Percentiles rank a stretch among this genome's conserved stretches.
Conservation (phyloP, 2,797 vertebrate species). For the Eospalax fontanierii region DNA sequence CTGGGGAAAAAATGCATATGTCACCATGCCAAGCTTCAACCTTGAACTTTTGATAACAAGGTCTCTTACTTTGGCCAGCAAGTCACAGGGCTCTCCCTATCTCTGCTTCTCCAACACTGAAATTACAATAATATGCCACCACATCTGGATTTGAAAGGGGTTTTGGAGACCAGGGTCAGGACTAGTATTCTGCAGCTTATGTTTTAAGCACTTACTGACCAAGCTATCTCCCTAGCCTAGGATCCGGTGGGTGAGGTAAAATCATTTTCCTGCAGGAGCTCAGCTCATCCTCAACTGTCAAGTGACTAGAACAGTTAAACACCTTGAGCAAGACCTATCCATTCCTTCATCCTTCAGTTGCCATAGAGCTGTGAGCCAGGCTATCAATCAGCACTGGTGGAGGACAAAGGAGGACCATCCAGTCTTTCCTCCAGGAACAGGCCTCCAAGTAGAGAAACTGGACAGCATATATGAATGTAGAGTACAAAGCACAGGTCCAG, state of each 20-base stretch:
- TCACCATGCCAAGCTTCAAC: too few species aligned
- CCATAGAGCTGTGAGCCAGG: background rate
- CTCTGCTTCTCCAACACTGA: too few species aligned
- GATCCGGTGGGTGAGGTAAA: background rate
- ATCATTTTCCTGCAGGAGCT: background rate
- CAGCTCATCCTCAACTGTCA: background rate
- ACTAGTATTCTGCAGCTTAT: too few species aligned
- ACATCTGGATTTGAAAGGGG: too few species aligned
- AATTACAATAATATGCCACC: too few species aligned
- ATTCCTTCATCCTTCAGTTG: background rate
- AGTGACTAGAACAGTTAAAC: background rate
- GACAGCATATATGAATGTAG: background rate
- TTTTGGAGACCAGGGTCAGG: too few species aligned
- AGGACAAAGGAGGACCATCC: background rate
- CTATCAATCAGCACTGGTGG: rapidly evolving
- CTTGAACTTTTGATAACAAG: too few species aligned
- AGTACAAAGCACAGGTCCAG: rapidly evolving
- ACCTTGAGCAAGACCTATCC: background rate
- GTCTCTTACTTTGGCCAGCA: too few species aligned
- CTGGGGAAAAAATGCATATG: too few species aligned
- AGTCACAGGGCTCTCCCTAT: too few species aligned
- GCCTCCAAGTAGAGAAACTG: background rate
- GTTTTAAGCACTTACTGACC: too few species aligned
- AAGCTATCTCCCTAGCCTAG: too few species aligned
- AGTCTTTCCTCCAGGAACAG: rapidly evolving